A percentile compares a stretch with the other conserved stretches of the same genome.
phyloP scores from a whole-genome alignment of 2,888 invertebrate species.

The Antitype chi region DNA sequence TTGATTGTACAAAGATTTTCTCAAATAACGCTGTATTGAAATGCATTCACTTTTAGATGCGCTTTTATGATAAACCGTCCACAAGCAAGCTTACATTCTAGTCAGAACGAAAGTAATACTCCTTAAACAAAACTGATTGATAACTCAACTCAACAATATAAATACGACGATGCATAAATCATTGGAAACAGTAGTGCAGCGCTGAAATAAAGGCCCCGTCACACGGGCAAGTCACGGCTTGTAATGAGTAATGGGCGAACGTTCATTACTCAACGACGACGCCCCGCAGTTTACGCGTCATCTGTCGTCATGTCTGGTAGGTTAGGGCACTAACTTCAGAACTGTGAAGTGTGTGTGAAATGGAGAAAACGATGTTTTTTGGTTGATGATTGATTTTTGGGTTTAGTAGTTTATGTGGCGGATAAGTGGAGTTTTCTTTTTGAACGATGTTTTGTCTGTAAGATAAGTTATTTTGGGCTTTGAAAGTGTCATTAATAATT shows the following conservation, averaged over 20 bases:
- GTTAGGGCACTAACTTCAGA: conserved; percentile 66
- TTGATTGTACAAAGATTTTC: not conserved
- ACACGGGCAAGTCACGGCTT: conserved; percentile 80
- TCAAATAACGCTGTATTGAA: not conserved
- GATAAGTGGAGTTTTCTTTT: conserved; percentile 48
- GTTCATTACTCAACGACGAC: conserved; percentile 85
- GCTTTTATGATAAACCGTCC: not conserved
- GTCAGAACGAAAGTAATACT: conserved; percentile 40
- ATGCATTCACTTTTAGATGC: not conserved
- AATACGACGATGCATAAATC: conserved; percentile 74
- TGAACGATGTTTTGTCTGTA: conserved; percentile 10
- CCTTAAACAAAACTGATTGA: conserved; percentile 63
- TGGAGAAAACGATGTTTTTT: conserved; percentile 49
- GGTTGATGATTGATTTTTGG: conserved; percentile 58
- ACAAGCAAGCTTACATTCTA: conserved; percentile 19
- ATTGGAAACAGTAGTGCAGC: conserved; percentile 75
- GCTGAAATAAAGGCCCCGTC: conserved; percentile 82
- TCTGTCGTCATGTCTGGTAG: conserved; percentile 80
- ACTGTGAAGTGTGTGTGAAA: conserved; percentile 67
- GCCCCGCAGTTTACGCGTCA: conserved; percentile 84
- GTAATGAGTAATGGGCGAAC: conserved; percentile 81
- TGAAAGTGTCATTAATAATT: conserved; percentile 58
- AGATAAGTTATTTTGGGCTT: conserved; percentile 48
- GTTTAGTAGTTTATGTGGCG: conserved; percentile 37
- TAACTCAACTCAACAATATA: conserved; percentile 68